phyloP scores from a whole-genome alignment of 2,888 invertebrate species.

The Phania funesta region DNA sequence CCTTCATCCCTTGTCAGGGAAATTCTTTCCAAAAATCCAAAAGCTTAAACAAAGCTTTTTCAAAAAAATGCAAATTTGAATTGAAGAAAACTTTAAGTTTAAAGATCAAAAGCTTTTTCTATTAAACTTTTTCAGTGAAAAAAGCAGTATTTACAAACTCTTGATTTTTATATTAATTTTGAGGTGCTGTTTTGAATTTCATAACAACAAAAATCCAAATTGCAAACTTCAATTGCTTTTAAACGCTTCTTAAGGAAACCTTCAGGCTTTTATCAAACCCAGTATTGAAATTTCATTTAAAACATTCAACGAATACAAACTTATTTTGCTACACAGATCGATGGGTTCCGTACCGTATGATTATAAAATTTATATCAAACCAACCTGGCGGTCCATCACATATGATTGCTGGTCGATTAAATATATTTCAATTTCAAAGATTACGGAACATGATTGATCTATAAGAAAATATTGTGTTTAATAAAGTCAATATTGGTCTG shows the following conservation, averaged over 20 bases:
- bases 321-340: neutral
- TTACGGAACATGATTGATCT: constrained; percentile 43
- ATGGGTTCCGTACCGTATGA: neutral
- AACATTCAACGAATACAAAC: neutral
- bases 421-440: neutral
- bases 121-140: no score
- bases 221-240: no score
- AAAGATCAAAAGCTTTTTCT: no score
- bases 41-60: no score
- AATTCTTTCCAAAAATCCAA: no score
- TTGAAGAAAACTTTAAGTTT: no score
- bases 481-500: constrained; percentile 8
- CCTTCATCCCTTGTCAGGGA: no score
- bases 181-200: no score
- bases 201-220: no score
- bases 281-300: neutral
- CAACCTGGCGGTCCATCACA: neutral
- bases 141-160: no score
- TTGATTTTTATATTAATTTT: no score
- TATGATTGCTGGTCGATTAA: constrained; percentile 13
- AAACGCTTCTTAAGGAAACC: neutral
- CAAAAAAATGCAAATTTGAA: no score
- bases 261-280: neutral
- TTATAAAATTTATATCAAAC: constrained; percentile 27
- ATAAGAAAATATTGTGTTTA: constrained; percentile 30